These are phyloP conservation scores for Datnioides undecimradiatus DNA, from an alignment of 2,113 vertebrate genomes.

Conservation along the genomic window DNA sequence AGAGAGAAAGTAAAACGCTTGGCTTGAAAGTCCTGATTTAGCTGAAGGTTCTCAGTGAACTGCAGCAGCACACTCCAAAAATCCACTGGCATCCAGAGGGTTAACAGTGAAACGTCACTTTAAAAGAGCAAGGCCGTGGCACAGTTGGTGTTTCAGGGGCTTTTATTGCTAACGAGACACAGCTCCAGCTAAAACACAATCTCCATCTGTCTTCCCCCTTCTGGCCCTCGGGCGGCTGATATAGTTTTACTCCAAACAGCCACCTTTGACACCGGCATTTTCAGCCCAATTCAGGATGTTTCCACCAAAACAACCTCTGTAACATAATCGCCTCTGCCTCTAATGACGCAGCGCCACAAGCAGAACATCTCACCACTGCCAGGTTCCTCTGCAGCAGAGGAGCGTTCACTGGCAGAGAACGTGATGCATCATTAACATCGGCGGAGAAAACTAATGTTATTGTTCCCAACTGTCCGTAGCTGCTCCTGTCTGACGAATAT, in stretches of 20 bases:
- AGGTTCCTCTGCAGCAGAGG: neutral
- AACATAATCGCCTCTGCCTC: constrained; percentile 44
- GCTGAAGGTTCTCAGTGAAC: too few species aligned
- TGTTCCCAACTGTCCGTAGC: neutral
- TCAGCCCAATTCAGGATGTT: constrained; percentile 65
- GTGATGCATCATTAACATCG: neutral
- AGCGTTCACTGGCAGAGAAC: neutral
- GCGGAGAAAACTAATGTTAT: neutral
- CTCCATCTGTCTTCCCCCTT: constrained; percentile 35
- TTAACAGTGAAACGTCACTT: neutral
- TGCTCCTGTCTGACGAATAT: neutral
- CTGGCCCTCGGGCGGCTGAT: constrained; percentile 47
- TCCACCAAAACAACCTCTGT: constrained; percentile 65
- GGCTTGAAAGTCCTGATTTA: too few species aligned
- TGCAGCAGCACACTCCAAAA: too few species aligned
- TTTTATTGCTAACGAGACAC: constrained; percentile 10
- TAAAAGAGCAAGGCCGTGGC: neutral
- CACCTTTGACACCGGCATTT: constrained; percentile 48
- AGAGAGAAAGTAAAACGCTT: too few species aligned
- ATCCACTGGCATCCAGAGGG: too few species aligned
- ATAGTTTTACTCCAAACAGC: constrained; percentile 58
- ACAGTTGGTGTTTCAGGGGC: constrained; percentile 7
- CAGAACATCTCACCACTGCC: neutral
- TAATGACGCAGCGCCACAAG: neutral
- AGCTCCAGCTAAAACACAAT: neutral